phyloP scores from a whole-genome alignment of 2,888 invertebrate genomes.

The Hypena proboscidalis region DNA sequence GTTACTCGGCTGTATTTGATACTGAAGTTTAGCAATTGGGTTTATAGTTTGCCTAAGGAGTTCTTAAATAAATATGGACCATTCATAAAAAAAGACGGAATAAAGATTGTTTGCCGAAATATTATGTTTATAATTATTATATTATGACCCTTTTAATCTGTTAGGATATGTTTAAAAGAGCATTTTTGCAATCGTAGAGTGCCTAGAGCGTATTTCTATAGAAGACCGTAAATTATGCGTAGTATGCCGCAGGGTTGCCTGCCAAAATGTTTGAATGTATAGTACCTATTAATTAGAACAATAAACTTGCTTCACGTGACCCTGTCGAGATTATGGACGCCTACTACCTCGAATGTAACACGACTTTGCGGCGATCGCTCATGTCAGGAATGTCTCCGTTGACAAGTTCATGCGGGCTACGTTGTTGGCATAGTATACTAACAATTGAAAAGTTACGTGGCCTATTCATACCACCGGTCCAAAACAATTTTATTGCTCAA shows the following conservation, averaged over 20 bases:
- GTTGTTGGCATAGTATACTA: constrained; percentile 29
- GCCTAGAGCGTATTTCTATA: constrained; percentile 8
- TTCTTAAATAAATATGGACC: too few species aligned
- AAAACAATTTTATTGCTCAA: too few species aligned
- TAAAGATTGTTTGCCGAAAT: too few species aligned
- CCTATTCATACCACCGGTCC: too few species aligned
- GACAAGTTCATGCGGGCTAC: constrained; percentile 16
- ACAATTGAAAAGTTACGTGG: constrained; percentile 18
- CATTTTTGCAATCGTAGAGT: constrained; percentile 3
- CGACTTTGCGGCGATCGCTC: constrained; percentile 17
- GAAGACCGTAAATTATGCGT: constrained; percentile 19
- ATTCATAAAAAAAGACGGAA: too few species aligned
- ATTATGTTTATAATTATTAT: background rate
- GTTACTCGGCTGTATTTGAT: too few species aligned
- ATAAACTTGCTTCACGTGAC: constrained; percentile 32
- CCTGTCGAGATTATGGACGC: constrained; percentile 1
- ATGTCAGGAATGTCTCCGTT: constrained; percentile 28
- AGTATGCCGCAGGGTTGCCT: constrained; percentile 24
- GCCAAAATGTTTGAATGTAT: constrained; percentile 27
- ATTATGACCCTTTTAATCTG: background rate
- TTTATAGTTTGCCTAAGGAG: too few species aligned
- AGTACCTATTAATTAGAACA: constrained; percentile 37
- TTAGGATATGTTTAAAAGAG: background rate
- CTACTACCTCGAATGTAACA: constrained; percentile 1
- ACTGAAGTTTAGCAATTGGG: too few species aligned